Percentiles rank a stretch among this genome's conserved stretches.
Conservation (phyloP, 2,113 vertebrate genomes). For the Morone saxatilis region DNA sequence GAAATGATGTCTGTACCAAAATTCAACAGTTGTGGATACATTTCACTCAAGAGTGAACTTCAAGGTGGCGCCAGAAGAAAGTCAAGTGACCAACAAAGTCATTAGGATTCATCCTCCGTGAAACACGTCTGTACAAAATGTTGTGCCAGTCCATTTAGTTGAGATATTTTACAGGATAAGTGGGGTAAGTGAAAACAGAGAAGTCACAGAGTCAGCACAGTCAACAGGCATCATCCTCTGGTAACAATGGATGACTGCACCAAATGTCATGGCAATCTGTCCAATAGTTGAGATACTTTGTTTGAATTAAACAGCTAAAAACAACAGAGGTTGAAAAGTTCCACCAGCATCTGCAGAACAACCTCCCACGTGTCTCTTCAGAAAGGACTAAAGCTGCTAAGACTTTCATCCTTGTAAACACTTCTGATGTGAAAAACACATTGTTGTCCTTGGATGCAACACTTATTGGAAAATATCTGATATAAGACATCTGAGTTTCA, state of each 20-base stretch:
- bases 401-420: slow-evolving; percentile 16
- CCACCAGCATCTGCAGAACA: background rate
- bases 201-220: no score
- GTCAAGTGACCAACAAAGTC: no score
- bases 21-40: no score
- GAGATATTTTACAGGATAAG: no score
- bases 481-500: background rate
- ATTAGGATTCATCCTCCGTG: background rate
- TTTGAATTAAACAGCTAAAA: background rate
- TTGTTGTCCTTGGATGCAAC: background rate
- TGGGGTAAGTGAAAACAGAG: background rate
- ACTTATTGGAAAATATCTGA: slow-evolving; percentile 12
- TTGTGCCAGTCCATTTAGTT: no score
- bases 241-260: background rate
- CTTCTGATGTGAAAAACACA: slow-evolving; percentile 3
- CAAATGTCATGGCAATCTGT: background rate
- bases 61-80: no score
- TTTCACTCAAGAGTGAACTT: no score
- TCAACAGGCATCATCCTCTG: background rate
- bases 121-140: background rate
- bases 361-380: background rate
- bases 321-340: background rate
- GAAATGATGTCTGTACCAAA: no score
- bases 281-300: no score
- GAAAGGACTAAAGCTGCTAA: background rate